Evolutionary conservation across 2,797 vertebrate species (phyloP), one percentile per base, ranked within the genome.

Genomic region (Epinephelus coioides): DNA sequence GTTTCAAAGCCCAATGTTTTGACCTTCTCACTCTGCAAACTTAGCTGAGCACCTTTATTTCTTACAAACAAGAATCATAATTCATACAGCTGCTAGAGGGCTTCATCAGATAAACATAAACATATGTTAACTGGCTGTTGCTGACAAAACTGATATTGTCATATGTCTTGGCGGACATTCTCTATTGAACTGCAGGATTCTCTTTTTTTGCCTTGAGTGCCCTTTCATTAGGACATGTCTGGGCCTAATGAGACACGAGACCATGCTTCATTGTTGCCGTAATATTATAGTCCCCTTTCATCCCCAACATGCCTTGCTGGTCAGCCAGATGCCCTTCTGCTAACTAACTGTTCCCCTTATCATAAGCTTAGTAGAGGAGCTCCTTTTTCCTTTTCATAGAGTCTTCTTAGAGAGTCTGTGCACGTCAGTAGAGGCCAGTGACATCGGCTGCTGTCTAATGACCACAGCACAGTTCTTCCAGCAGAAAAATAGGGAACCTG

Each of bases 371-470:
- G 18, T 27, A 15, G 17, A 73, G 7, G 5, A 34, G 9, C 21
- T n/a, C 13, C 27, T 19, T 54, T 63, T 64, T 47, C 30, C 21
- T 69, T 71, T 46, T 51, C 2, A 5, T 63, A 25, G 34, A 40
- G 15, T 73, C 62, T 69, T 77, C 43, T 11, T 34, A 34, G 73
- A 74, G 74, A 84, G 43, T 65, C 71, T 30, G 23, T 43, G 49
- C 73, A 85, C 53, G 18, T 76, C 53, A 38, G 57, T 3, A 50
- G 12, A 64, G 60, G 59, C 49, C 74, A 57, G 12, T 49, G 76
- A 74, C 66, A 75, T 59, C 38, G 18, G 54, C 64, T 3, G 18
- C 68, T 65, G 43, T 76, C 50, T 81, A 83, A 73, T 78, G 57
- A 76, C 54, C 69, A 62, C 64, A 21, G 17, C n/a, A 50, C 23